Percentiles rank a stretch among this genome's conserved stretches.
phyloP scores from a whole-genome alignment of 2,113 vertebrate species.

The Mirounga angustirostris region DNA sequence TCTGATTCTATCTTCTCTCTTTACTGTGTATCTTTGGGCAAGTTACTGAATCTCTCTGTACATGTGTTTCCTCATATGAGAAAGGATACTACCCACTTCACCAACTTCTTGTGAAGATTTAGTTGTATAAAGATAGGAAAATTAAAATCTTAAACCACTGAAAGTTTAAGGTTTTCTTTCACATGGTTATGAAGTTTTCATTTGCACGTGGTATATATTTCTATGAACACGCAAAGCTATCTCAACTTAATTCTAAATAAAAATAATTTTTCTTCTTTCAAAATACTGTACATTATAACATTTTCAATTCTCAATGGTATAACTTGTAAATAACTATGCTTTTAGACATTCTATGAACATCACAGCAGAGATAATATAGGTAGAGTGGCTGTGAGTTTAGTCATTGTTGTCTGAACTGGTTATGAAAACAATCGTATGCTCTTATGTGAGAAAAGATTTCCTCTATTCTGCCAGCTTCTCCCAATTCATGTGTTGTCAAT shows the following conservation, averaged over 20 bases:
- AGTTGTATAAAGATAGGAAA: neutral
- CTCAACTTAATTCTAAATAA: conserved; percentile 67
- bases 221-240: conserved; percentile 42
- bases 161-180: conserved; percentile 38
- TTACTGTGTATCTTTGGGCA: neutral
- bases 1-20: neutral
- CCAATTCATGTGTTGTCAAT: conserved; percentile 46
- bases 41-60: neutral
- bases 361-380: neutral
- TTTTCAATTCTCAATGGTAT: conserved; percentile 73
- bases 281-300: conserved; percentile 54
- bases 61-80: neutral
- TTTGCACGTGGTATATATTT: neutral
- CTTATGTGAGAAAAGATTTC: conserved; percentile 72
- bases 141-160: neutral
- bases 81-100: neutral
- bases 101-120: neutral
- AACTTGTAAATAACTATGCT: conserved; percentile 75
- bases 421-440: conserved; percentile 72
- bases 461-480: conserved; percentile 61
- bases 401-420: conserved; percentile 75
- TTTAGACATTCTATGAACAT: conserved; percentile 65
- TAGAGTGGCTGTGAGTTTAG: conserved; percentile 65
- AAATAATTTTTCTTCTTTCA: conserved; percentile 39
- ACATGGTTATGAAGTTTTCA: neutral